Conservation (phyloP, 2,888 invertebrate species). For the Limnephilus marmoratus region DNA sequence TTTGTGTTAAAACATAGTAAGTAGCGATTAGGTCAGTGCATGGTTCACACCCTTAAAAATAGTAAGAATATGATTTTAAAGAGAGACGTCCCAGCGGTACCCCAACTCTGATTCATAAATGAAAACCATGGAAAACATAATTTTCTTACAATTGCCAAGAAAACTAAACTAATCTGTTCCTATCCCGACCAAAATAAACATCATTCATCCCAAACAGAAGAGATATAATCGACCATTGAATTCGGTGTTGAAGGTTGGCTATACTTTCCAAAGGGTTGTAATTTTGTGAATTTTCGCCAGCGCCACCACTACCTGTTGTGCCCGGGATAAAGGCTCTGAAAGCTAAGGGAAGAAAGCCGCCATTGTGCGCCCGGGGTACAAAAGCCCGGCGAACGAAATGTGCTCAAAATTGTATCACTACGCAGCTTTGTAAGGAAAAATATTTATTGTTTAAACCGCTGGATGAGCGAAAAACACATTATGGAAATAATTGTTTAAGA, state of each 20-base stretch:
- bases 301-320: conserved; percentile 22
- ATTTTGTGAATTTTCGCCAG: conserved; percentile 16
- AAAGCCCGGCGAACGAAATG: neutral
- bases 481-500: neutral
- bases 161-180: neutral
- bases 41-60: neutral
- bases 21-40: neutral
- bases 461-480: neutral
- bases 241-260: conserved; percentile 4
- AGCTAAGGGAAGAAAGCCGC: neutral
- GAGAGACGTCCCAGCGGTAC: neutral
- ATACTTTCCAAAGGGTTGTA: conserved; percentile 11
- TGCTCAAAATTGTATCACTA: conserved; percentile 7
- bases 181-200: neutral
- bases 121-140: neutral
- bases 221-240: conserved; percentile 11
- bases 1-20: neutral
- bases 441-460: conserved; percentile 25
- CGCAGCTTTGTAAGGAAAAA: conserved; percentile 22
- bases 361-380: neutral
- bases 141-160: conserved; percentile 2
- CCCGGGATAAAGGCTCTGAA: conserved; percentile 6
- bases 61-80: neutral
- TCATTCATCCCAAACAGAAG: conserved; percentile 2
- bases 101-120: neutral